Evolutionary conservation across 2,113 vertebrate species (phyloP), one percentile per base, ranked within the genome.

Genomic region (Cyphomyrus discorhynchus): DNA sequence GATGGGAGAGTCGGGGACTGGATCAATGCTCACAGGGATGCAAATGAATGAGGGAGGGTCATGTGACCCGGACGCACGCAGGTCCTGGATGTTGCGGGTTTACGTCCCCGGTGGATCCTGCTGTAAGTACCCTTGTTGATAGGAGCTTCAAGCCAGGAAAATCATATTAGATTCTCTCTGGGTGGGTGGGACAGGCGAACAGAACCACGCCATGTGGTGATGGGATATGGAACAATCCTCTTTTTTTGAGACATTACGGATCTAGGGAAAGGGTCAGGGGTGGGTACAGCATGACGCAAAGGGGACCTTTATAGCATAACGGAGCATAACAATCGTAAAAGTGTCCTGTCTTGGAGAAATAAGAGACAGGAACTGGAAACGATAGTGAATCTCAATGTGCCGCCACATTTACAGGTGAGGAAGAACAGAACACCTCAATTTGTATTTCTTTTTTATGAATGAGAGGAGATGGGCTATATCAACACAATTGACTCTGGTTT

Each of bases 1-100:
- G 82, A 87, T 88, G 90, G 91, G 90, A 90, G 87, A 85, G 74
- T 42, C 15, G 90, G 89, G 90, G 53, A 27, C 19, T 66, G 86
- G 90, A 93, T 93, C 90, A 92, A 93, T 93, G 89, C 80, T 83
- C 49, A 53, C 90, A 66, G 88, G 66, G 70, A 92, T 91, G 89
- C 91, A 91, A 88, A 93, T 93, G 92, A 91, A 90, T 89, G 89
- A 91, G 62, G 52, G 91, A 89, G 90, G 92, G 90, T 91, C 70
- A 90, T 70, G 86, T 90, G 92, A 88, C 88, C 66, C 58, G 0
- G 88, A 7, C 49, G 2, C 35, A 80, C 21, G 35, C 35, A 80
- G 74, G 74, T 35, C 74, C 35, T 17, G 74, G 15, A 80, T 39
- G 35, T 39, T 35, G 74, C 15, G 2, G 15, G 35, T 80, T 80